Evolutionary conservation across 2,888 invertebrate genomes (phyloP).

Genomic region (Tromatobia lineatoria): DNA sequence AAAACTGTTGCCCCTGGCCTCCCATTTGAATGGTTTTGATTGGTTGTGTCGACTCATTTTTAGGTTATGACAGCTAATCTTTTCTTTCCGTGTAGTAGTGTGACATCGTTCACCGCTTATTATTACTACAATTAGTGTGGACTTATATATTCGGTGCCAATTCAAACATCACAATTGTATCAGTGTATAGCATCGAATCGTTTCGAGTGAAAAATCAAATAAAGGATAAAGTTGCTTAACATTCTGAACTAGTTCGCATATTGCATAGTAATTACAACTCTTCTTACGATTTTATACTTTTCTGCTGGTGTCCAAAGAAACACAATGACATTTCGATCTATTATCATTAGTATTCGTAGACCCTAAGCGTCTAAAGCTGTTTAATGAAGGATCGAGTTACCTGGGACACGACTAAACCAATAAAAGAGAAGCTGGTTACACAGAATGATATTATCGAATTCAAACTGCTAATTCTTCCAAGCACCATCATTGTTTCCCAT

Average conservation of each 20-base stretch:
- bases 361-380: background rate
- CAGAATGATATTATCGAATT: conserved; percentile 67
- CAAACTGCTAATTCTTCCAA: conserved; percentile 67
- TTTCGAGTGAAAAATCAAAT: too few relatives aligned
- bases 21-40: too few relatives aligned
- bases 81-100: too few relatives aligned
- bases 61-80: too few relatives aligned
- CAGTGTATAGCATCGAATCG: too few relatives aligned
- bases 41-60: too few relatives aligned
- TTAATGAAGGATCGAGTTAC: background rate
- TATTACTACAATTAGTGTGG: too few relatives aligned
- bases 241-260: background rate
- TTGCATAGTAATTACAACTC: background rate
- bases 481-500: conserved; percentile 67
- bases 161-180: too few relatives aligned
- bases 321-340: background rate
- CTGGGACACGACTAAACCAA: background rate
- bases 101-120: too few relatives aligned
- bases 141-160: too few relatives aligned
- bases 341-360: background rate
- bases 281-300: background rate
- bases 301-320: background rate
- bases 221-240: too few relatives aligned
- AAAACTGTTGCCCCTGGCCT: too few relatives aligned
- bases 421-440: background rate